Conservation (phyloP, 2,888 invertebrate species). For the Microdon myrmicae region DNA sequence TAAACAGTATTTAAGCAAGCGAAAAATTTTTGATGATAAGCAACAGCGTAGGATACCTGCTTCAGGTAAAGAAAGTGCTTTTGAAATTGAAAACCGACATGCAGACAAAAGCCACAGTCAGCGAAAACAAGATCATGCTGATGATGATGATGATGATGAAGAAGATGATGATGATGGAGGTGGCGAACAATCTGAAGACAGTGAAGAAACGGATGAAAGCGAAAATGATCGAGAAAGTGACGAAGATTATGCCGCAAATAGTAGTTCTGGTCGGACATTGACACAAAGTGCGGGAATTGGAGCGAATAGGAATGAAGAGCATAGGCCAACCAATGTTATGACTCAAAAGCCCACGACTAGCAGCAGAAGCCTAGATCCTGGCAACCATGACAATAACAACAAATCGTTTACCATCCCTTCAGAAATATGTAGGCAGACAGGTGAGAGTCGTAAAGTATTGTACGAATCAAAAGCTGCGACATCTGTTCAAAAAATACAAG, state of each 20-base stretch:
- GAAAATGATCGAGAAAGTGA: conserved; percentile 72
- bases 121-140: conserved; percentile 47
- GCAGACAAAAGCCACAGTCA: no score
- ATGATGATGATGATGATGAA: conserved; percentile 48
- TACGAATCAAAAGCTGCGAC: conserved; percentile 2
- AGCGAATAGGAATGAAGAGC: conserved; percentile 39
- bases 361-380: no score
- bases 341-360: conserved; percentile 18
- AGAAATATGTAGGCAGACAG: no score
- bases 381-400: not conserved
- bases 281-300: conserved; percentile 47
- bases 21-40: conserved; percentile 45
- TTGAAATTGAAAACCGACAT: conserved; percentile 6
- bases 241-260: conserved; percentile 73
- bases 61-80: conserved; percentile 12
- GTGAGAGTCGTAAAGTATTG: conserved; percentile 14
- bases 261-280: conserved; percentile 61
- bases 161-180: conserved; percentile 67
- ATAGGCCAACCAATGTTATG: conserved; percentile 31
- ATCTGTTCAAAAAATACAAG: no score
- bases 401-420: no score
- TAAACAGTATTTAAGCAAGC: conserved; percentile 55
- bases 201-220: conserved; percentile 65
- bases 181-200: conserved; percentile 68
- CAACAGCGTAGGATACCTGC: conserved; percentile 53